Evolutionary conservation across 1,140 invertebrate genomes (phyloP).

Genomic region (Gryon sp.): DNA sequence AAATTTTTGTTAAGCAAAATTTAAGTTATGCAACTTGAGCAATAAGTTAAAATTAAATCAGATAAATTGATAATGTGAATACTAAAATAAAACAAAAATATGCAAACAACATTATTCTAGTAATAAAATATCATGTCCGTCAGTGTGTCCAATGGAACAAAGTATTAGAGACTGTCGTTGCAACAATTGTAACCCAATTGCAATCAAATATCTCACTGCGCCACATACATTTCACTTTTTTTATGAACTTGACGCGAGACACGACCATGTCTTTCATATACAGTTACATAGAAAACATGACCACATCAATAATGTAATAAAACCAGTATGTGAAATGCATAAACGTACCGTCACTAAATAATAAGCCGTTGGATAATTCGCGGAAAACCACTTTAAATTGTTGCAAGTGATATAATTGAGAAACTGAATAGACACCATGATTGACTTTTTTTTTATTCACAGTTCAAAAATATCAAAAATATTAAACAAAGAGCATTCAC

Average conservation of each 20-base stretch:
- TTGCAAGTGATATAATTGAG: constrained; percentile 13
- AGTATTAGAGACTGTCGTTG: constrained; percentile 5
- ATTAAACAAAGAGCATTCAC: too few species aligned
- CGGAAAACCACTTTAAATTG: not conserved
- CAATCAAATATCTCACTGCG: constrained; percentile 19
- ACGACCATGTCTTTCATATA: constrained; percentile 29
- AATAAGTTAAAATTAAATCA: too few species aligned
- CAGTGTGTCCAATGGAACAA: not conserved
- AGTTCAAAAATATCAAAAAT: too few species aligned
- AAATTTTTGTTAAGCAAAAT: too few species aligned
- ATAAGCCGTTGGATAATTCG: constrained; percentile 1
- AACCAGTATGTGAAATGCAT: constrained; percentile 9
- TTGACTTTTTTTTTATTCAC: too few species aligned
- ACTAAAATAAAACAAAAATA: not conserved
- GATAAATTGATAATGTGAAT: not conserved
- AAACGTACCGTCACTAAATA: constrained; percentile 26
- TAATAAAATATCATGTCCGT: not conserved
- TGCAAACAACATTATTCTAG: too few species aligned
- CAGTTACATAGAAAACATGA: constrained; percentile 32
- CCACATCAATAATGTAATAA: constrained; percentile 27
- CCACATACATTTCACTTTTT: constrained; percentile 32
- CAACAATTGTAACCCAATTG: constrained; percentile 33
- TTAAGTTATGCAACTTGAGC: too few species aligned
- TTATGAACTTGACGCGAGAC: constrained; percentile 37
- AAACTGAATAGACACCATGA: not conserved